Evolutionary conservation across 2,888 invertebrate genomes (phyloP).

Genomic region (Papilio gigon): DNA sequence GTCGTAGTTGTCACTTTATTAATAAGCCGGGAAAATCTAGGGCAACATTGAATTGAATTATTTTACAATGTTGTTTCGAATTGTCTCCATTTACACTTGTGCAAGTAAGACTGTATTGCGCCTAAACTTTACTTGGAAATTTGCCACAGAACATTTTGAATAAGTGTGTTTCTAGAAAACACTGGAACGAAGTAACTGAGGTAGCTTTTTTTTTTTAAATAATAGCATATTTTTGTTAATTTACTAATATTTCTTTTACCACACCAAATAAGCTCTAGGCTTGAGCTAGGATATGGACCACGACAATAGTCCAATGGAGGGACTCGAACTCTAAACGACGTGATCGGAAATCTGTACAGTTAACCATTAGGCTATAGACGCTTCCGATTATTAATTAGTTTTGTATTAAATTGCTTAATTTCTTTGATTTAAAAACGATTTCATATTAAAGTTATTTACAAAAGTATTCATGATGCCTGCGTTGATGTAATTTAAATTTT

Average conservation of each 20-base stretch:
- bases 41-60: background rate
- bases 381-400: too few species aligned
- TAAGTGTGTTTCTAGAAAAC: background rate
- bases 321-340: too few species aligned
- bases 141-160: constrained; percentile 11
- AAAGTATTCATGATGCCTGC: too few species aligned
- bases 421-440: too few species aligned
- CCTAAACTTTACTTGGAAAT: constrained; percentile 12
- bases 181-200: background rate
- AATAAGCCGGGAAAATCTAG: background rate
- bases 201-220: too few species aligned
- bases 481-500: too few species aligned
- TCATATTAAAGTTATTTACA: too few species aligned
- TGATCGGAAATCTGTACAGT: too few species aligned
- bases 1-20: background rate
- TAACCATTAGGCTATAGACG: too few species aligned
- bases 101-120: constrained; percentile 15
- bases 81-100: constrained; percentile 4
- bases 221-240: background rate
- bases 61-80: constrained; percentile 7
- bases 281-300: too few species aligned
- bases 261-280: background rate
- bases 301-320: too few species aligned
- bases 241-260: background rate
- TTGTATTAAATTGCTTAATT: too few species aligned